These are phyloP conservation scores for Premnoplex brunnescens DNA, from an alignment of 2,797 vertebrate species.

Conservation along the genomic window DNA sequence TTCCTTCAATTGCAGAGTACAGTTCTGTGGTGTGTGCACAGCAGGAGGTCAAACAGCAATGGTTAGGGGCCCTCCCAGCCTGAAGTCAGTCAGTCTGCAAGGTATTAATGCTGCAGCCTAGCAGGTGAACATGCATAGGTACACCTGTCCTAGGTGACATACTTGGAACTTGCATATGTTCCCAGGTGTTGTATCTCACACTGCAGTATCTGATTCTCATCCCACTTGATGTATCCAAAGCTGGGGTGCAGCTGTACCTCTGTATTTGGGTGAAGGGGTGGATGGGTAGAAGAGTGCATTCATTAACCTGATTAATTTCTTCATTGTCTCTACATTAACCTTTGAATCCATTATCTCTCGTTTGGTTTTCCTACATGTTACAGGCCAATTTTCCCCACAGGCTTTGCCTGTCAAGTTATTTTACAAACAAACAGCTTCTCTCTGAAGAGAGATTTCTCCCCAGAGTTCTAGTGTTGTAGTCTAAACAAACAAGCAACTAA, in stretches of 20 bases:
- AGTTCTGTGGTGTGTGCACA: not conserved
- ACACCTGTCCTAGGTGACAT: not conserved
- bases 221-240: not conserved
- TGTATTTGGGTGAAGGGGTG: not conserved
- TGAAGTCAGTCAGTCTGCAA: not conserved
- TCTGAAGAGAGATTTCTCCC: not conserved
- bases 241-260: not conserved
- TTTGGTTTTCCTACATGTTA: not conserved
- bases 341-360: not conserved
- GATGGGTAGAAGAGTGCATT: not conserved
- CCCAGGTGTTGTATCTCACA: not conserved
- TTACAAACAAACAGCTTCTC: not conserved
- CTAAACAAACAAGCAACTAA: constrained; percentile 25
- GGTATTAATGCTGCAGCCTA: not conserved
- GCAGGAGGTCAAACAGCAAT: not conserved
- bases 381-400: not conserved
- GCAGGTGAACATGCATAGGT: accelerated
- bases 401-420: not conserved
- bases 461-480: not conserved
- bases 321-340: not conserved
- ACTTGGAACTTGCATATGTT: not conserved
- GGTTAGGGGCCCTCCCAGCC: accelerated
- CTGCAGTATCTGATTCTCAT: not conserved
- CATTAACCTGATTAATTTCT: constrained; percentile 7
- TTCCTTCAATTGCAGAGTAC: not conserved